Conservation (phyloP, 2,113 vertebrate genomes). For the Siniperca knerii region DNA sequence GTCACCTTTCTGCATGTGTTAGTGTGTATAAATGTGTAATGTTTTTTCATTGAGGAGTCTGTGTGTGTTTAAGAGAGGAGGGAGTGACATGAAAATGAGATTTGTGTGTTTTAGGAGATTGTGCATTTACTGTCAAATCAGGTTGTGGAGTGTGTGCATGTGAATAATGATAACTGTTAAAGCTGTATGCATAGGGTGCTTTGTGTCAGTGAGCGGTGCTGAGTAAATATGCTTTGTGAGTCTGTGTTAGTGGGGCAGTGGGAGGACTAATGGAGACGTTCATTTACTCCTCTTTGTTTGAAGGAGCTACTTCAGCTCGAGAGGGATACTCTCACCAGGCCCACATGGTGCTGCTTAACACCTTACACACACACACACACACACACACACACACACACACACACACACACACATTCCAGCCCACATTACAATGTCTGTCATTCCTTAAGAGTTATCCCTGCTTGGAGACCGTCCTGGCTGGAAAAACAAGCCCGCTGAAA, state of each 20-base stretch:
- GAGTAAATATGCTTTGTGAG: slow-evolving; percentile 82
- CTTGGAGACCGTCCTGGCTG: slow-evolving; percentile 78
- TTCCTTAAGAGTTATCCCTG: slow-evolving; percentile 81
- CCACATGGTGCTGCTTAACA: slow-evolving; percentile 83
- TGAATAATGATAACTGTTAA: slow-evolving; percentile 29
- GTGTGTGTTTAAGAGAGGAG: slow-evolving; percentile 45
- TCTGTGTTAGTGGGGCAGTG: slow-evolving; percentile 87
- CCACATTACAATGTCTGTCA: slow-evolving; percentile 79
- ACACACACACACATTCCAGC: slow-evolving; percentile 71
- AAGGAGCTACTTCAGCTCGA: slow-evolving; percentile 89
- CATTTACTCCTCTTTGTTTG: slow-evolving; percentile 90
- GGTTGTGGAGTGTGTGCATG: background rate
- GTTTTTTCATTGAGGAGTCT: slow-evolving; percentile 19
- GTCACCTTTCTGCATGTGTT: slow-evolving; percentile 60
- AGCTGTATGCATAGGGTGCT: slow-evolving; percentile 28
- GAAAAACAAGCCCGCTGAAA: slow-evolving; percentile 77
- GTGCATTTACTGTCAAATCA: slow-evolving; percentile 32
- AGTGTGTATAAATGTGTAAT: slow-evolving; percentile 23
- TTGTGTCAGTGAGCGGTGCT: slow-evolving; percentile 50
- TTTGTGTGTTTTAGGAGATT: slow-evolving; percentile 43
- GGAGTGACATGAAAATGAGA: slow-evolving; percentile 20
- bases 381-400: slow-evolving; percentile 40
- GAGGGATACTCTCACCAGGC: slow-evolving; percentile 75
- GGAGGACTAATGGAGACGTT: slow-evolving; percentile 91
- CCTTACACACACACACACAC: slow-evolving; percentile 56